Evolutionary conservation across 2,113 vertebrate genomes (phyloP), one percentile per base, ranked within the genome.

Genomic region (Gambusia holbrooki): DNA sequence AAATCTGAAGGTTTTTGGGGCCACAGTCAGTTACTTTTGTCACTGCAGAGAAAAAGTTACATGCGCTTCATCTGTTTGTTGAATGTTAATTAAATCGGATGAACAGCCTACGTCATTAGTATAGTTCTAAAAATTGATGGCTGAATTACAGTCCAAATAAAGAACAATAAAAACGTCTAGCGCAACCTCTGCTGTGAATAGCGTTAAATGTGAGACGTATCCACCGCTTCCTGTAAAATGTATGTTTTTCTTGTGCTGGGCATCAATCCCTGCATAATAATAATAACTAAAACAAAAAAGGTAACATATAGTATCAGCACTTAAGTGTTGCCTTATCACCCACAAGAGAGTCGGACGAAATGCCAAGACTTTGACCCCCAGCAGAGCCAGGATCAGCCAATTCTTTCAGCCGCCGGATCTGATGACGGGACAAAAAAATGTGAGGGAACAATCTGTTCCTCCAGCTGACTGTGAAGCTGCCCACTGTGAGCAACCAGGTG

Each of bases 351-450:
- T 87, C 82, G 85, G 77, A 87, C 58, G 87, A 84, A 85, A 82
- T 54, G 75, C 48, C 60, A 78, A 29, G 48, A 65, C 40, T 83
- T 67, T 25, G 67, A 77, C 71, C 84, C 80, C 81, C 80, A 79
- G 63, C 83, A 76, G 60, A 77, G 75, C 79, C 66, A 83, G 77
- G 78, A 90, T 90, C 81, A 88, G 89, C 87, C 81, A 75, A 71
- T 84, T 86, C 58, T 86, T 64, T 80, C 81, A 81, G 83, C 83
- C 62, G 71, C 77, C 29, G 27, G 74, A 90, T 89, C 80, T 84
- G 89, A 92, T 91, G 87, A 92, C 74, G 8, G 58, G 66, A 82
- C 88, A 92, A 75, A 37, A 93, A 93, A 91, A 77, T 84, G 30
- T 75, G 73, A 87, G 83, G 76, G 76, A 75, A 83, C 83, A 92